Percentiles rank a stretch among this genome's conserved stretches.
These are phyloP conservation scores for Perizoma affinitatum DNA, from an alignment of 2,888 invertebrate species.

Conservation along the genomic window DNA sequence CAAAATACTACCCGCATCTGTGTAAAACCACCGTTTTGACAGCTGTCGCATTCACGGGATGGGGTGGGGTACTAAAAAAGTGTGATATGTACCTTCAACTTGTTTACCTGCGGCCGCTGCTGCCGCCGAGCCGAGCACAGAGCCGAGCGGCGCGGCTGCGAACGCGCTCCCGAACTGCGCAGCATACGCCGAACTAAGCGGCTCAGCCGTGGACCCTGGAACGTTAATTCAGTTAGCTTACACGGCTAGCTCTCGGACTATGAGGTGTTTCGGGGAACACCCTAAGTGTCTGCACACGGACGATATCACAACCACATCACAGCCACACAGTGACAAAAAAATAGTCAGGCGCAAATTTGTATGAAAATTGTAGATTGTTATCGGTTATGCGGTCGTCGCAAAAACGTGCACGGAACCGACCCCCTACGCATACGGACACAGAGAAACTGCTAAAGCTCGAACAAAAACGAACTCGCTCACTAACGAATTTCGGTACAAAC, in stretches of 20 bases:
- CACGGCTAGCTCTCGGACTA: slow-evolving; percentile 11
- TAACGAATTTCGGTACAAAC: too few species aligned
- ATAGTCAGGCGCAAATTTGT: too few species aligned
- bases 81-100: slow-evolving; percentile 88
- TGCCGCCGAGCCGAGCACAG: slow-evolving; percentile 88
- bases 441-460: too few species aligned
- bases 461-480: too few species aligned
- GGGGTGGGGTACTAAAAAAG: slow-evolving; percentile 26
- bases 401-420: too few species aligned
- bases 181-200: slow-evolving; percentile 85
- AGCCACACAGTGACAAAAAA: too few species aligned
- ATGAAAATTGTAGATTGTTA: too few species aligned
- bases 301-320: too few species aligned
- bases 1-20: not conserved
- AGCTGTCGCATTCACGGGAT: slow-evolving; percentile 23
- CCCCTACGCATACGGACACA: too few species aligned
- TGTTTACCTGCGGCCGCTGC: slow-evolving; percentile 94
- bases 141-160: slow-evolving; percentile 85
- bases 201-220: slow-evolving; percentile 85
- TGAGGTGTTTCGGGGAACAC: not conserved
- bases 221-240: slow-evolving; percentile 5
- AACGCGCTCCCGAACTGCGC: slow-evolving; percentile 86
- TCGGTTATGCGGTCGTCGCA: too few species aligned
- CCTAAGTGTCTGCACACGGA: too few species aligned
- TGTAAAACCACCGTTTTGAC: slow-evolving; percentile 12